Evolutionary conservation across 1,140 invertebrate species (phyloP).

Genomic region (Melitaea cinxia): DNA sequence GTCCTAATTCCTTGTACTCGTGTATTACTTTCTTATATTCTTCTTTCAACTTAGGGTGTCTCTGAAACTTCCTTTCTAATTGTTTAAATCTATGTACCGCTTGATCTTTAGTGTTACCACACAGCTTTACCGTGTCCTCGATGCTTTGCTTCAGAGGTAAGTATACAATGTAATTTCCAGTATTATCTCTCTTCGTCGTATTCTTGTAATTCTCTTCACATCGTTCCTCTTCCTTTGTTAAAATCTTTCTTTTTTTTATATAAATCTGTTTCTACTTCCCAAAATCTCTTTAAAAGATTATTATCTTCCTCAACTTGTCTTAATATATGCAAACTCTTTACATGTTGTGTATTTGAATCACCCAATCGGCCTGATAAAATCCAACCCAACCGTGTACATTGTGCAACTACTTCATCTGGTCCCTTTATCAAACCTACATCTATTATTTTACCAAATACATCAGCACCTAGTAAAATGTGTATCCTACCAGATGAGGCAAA

Average conservation of each 20-base stretch:
- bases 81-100: neutral
- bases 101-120: neutral
- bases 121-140: neutral
- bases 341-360: no score
- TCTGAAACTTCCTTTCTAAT: slow-evolving; percentile 6
- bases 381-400: neutral
- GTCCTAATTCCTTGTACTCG: neutral
- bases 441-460: neutral
- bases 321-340: neutral
- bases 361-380: no score
- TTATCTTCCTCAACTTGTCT: slow-evolving; percentile 4
- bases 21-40: slow-evolving; percentile 1
- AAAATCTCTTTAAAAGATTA: slow-evolving; percentile 5
- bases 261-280: neutral
- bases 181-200: neutral
- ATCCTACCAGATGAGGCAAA: neutral
- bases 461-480: neutral
- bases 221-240: neutral
- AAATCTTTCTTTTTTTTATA: neutral
- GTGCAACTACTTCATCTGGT: neutral
- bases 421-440: neutral
- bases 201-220: slow-evolving; percentile 4
- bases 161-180: slow-evolving; percentile 2
- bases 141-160: slow-evolving; percentile 6
- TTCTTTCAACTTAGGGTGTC: neutral